Evolutionary conservation across 2,113 vertebrate species (phyloP), one percentile per base, ranked within the genome.

Genomic region (Empidonax traillii): DNA sequence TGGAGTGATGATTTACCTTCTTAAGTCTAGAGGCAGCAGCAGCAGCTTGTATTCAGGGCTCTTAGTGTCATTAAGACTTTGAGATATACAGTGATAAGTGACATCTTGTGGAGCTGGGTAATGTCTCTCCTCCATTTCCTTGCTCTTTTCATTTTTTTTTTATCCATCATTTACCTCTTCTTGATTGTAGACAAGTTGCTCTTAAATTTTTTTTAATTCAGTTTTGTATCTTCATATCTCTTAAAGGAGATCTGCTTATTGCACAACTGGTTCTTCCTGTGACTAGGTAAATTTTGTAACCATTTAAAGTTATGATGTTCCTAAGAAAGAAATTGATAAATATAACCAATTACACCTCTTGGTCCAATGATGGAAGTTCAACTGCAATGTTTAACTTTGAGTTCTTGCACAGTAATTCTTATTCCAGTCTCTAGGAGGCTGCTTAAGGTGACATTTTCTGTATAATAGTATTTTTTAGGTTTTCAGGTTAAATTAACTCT

Each of bases 281-380:
- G 73, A 74, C 25, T 23, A 30, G 25, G 14, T 66, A 24, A 91
- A 81, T 81, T 89, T 69, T 66, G 41, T 77, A 46, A 39, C 73
- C 5, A 21, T 8, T 43, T 51, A 25, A 84, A 53, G 6, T 41
- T 51, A 44, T 33, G 15, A 51, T 77, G 14, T 31, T 65, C 14
- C 14, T 83, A 27, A 85, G 63, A 75, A 89, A 83, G 14, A 62
- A 85, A n/a, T 17, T 47, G 18, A 35, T 65, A 68, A 83, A 43
- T 68, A 8, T 20, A 69, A 44, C 3, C 39, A 56, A 56, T 37
- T 83, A 11, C 13, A 58, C 11, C 0, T 0, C 31, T 81, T 71
- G 22, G 16, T 83, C 41, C 5, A 7, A 0, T 52, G 41, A 11
- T 90, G 31, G 18, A 90, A 31, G 18, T 63, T 67, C 23, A 55